A percentile compares a stretch with the other conserved stretches of the same genome.
Evolutionary conservation across 2,113 vertebrate species (phyloP).

Genomic region (Microtus montanus): DNA sequence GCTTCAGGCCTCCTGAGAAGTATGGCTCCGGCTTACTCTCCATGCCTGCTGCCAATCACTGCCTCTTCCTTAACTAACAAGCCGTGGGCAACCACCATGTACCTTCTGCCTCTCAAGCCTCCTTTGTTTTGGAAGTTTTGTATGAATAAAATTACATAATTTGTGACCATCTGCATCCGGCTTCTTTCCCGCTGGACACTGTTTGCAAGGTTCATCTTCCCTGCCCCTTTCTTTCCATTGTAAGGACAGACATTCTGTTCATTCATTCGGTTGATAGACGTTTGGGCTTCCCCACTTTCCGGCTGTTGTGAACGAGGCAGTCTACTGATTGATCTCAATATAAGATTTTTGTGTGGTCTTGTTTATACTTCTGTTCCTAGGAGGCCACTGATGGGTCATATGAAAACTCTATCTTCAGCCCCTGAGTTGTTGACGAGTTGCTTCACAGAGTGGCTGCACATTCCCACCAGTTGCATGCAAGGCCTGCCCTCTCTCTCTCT

Average conservation of each 20-base stretch:
- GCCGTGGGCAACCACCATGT: too few species aligned
- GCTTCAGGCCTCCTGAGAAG: background rate
- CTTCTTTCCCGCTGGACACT: fast-evolving
- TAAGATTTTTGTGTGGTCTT: fast-evolving
- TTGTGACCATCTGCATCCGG: background rate
- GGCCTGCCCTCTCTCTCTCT: fast-evolving
- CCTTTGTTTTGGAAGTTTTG: background rate
- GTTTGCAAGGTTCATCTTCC: too few species aligned
- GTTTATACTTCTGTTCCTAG: background rate
- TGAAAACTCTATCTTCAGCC: fast-evolving
- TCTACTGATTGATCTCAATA: fast-evolving
- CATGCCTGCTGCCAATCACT: background rate
- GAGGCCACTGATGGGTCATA: fast-evolving
- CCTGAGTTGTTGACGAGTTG: too few species aligned
- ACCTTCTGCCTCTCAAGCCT: fast-evolving
- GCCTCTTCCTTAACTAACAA: background rate
- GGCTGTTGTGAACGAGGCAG: fast-evolving
- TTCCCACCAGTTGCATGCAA: fast-evolving
- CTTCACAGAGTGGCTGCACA: background rate
- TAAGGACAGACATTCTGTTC: background rate
- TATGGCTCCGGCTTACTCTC: background rate
- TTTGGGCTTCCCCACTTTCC: background rate
- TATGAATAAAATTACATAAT: background rate
- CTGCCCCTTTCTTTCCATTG: background rate
- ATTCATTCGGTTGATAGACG: fast-evolving